Conservation (phyloP, 2,113 vertebrate species). For the Scomber colias region DNA sequence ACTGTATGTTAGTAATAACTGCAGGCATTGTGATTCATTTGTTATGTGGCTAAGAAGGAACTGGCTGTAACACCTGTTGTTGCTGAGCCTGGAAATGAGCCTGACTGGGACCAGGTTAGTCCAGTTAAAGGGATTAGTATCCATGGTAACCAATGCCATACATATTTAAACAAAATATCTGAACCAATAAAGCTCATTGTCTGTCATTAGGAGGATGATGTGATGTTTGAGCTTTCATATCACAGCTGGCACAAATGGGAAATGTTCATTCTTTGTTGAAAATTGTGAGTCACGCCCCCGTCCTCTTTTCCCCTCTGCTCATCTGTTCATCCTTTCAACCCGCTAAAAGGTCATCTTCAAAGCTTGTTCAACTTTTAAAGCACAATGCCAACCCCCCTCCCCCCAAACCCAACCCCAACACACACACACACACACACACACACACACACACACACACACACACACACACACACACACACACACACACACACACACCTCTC, state of each 20-base stretch:
- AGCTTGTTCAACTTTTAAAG: slow-evolving; percentile 63
- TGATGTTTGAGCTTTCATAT: neutral
- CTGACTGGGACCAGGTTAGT: too few species aligned
- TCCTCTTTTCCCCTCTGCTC: slow-evolving; percentile 12
- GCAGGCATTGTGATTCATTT: too few species aligned
- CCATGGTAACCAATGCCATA: too few species aligned
- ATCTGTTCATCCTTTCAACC: slow-evolving; percentile 48
- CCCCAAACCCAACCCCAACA: too few species aligned
- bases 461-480: slow-evolving; percentile 1
- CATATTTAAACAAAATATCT: too few species aligned
- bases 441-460: slow-evolving; percentile 14
- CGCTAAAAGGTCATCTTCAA: slow-evolving; percentile 79
- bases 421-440: slow-evolving; percentile 15
- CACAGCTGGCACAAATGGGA: neutral
- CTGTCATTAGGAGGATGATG: neutral
- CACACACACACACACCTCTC: slow-evolving; percentile 8
- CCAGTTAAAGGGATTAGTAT: too few species aligned
- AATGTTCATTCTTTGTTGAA: slow-evolving; percentile 3
- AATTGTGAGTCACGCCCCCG: neutral
- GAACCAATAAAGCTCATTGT: too few species aligned
- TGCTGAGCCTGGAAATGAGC: neutral
- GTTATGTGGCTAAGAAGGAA: too few species aligned
- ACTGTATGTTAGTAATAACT: too few species aligned
- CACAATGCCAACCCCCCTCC: neutral
- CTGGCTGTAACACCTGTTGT: neutral